A percentile compares a stretch with the other conserved stretches of the same genome.
These are phyloP conservation scores for Cathartes aura DNA, from an alignment of 2,113 vertebrate species.

Conservation along the genomic window DNA sequence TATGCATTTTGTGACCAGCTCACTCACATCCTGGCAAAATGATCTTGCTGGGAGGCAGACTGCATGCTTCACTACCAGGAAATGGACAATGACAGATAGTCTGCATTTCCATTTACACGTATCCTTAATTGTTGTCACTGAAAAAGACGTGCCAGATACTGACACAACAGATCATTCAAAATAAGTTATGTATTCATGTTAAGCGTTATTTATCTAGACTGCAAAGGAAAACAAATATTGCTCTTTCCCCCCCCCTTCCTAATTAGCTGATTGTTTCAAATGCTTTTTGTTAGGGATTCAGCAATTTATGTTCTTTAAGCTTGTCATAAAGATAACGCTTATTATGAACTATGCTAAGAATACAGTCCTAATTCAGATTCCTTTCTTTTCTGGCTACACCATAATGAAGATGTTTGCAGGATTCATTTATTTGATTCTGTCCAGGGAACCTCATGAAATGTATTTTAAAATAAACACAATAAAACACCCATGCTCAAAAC, in stretches of 20 bases:
- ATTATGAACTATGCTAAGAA: slow-evolving; percentile 65
- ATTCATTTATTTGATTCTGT: slow-evolving; percentile 66
- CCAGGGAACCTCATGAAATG: slow-evolving; percentile 56
- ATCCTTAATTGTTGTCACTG: slow-evolving; percentile 68
- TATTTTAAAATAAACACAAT: slow-evolving; percentile 61
- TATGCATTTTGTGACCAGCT: slow-evolving; percentile 59
- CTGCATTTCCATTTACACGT: slow-evolving; percentile 70
- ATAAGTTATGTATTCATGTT: slow-evolving; percentile 72
- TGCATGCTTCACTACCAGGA: slow-evolving; percentile 51
- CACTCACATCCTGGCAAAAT: slow-evolving; percentile 43
- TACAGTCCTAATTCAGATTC: slow-evolving; percentile 59
- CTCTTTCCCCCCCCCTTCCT: slow-evolving; percentile 62
- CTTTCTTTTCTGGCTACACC: slow-evolving; percentile 50
- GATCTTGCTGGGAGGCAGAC: slow-evolving; percentile 57
- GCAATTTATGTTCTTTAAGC: slow-evolving; percentile 72
- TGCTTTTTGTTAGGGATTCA: slow-evolving; percentile 71
- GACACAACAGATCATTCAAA: slow-evolving; percentile 74
- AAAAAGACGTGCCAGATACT: slow-evolving; percentile 69
- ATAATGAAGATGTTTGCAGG: slow-evolving; percentile 60
- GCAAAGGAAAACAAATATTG: slow-evolving; percentile 75
- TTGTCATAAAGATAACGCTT: slow-evolving; percentile 66
- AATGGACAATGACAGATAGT: slow-evolving; percentile 68
- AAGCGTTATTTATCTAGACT: slow-evolving; percentile 71
- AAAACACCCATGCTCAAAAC: slow-evolving; percentile 33
- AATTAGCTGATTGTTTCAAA: slow-evolving; percentile 76